These are phyloP conservation scores for Neotragus pygmaeus DNA, from an alignment of 2,113 vertebrate species.

Conservation along the genomic window DNA sequence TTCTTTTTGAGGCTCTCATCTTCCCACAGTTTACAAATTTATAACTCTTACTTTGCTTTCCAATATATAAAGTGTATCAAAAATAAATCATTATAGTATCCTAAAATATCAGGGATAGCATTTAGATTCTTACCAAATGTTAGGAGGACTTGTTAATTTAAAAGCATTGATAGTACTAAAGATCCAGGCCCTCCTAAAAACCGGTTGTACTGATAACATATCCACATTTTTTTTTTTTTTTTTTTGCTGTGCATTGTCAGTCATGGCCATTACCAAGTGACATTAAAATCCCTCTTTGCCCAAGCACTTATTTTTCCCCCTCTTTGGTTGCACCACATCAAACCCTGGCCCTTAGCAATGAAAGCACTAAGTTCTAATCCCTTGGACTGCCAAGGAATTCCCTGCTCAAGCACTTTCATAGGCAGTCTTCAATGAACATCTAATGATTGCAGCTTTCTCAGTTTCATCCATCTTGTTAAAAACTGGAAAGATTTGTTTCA, in stretches of 20 bases:
- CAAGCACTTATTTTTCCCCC: background rate
- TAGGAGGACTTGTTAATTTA: slow-evolving; percentile 46
- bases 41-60: background rate
- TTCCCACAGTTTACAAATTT: background rate
- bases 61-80: background rate
- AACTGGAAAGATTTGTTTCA: slow-evolving; percentile 19
- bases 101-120: background rate
- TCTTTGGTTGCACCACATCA: fast-evolving
- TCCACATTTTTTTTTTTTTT: background rate
- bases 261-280: background rate
- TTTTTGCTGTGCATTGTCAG: background rate
- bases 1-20: background rate
- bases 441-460: slow-evolving; percentile 44
- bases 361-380: background rate
- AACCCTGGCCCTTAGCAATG: background rate
- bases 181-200: background rate
- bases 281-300: background rate
- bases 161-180: background rate
- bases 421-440: background rate
- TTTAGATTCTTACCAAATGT: background rate
- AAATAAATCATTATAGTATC: background rate
- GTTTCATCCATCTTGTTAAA: background rate
- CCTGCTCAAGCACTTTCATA: background rate
- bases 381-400: background rate
- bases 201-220: slow-evolving; percentile 4